Percentiles rank a stretch among this genome's conserved stretches.
Evolutionary conservation across 2,797 vertebrate species (phyloP).

Genomic region (Ctenopoma kingsleyae): DNA sequence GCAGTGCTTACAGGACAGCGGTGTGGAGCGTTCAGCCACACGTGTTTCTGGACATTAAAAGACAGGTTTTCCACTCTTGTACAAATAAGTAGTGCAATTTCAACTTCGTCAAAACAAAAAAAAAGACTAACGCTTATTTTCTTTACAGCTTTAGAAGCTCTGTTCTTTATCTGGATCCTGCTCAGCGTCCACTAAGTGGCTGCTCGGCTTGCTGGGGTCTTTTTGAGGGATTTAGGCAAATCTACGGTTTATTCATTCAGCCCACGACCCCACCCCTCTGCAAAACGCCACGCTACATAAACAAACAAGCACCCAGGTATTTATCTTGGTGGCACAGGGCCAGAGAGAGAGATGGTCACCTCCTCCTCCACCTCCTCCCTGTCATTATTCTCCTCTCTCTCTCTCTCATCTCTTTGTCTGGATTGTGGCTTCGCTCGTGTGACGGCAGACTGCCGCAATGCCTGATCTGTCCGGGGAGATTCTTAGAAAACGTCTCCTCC

Average conservation of each 20-base stretch:
- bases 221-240: slow-evolving; percentile 21
- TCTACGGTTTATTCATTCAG: slow-evolving; percentile 4
- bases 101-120: slow-evolving; percentile 11
- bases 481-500: slow-evolving; percentile 71
- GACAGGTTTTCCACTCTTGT: background rate
- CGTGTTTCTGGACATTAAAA: slow-evolving; percentile 15
- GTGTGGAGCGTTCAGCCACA: slow-evolving; percentile 20
- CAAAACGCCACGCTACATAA: slow-evolving; percentile 39
- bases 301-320: slow-evolving; percentile 65
- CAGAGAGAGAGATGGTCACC: slow-evolving; percentile 50
- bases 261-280: slow-evolving; percentile 27
- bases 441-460: slow-evolving; percentile 79
- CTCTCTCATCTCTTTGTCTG: slow-evolving; percentile 75
- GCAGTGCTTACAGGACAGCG: slow-evolving; percentile 13
- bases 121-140: background rate
- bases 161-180: background rate
- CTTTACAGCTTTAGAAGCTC: background rate
- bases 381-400: slow-evolving; percentile 48
- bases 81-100: slow-evolving; percentile 51
- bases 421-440: slow-evolving; percentile 74
- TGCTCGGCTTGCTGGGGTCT: background rate
- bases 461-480: slow-evolving; percentile 78
- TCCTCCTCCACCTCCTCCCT: slow-evolving; percentile 29
- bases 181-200: background rate
- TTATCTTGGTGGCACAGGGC: slow-evolving; percentile 60